phyloP scores from a whole-genome alignment of 2,797 vertebrate species.

The Macrochelys suwanniensis region DNA sequence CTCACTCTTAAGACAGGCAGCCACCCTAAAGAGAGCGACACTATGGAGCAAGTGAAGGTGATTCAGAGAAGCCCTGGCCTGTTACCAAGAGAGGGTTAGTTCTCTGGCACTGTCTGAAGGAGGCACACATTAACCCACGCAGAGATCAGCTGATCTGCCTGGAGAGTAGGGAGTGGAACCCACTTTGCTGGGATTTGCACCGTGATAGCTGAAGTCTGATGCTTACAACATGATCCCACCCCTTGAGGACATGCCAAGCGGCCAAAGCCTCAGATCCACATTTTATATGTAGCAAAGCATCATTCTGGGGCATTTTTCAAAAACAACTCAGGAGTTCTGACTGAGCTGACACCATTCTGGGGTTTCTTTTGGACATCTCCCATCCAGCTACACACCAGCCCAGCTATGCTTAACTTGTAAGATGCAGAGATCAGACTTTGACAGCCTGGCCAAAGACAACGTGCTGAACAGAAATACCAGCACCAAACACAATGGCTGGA shows the following conservation, averaged over 20 bases:
- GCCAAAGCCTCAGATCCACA: too few relatives aligned
- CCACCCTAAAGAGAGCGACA: neutral
- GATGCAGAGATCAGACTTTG: neutral
- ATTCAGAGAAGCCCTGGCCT: neutral
- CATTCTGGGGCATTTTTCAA: neutral
- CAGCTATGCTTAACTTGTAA: neutral
- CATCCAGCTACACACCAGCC: neutral
- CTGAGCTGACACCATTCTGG: neutral
- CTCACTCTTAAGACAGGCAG: neutral
- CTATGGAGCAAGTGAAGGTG: neutral
- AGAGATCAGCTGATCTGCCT: neutral
- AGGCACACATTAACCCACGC: neutral
- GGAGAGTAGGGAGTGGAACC: neutral
- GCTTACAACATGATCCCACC: too few relatives aligned
- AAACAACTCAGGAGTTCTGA: neutral
- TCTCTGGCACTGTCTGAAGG: neutral
- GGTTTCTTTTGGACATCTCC: neutral
- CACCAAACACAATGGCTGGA: neutral
- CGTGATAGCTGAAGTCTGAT: too few relatives aligned
- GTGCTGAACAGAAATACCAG: neutral
- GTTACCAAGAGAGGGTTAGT: neutral
- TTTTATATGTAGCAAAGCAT: too few relatives aligned
- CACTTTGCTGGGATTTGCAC: neutral
- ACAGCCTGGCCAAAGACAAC: neutral
- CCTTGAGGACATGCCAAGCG: too few relatives aligned